Base-by-base conservation (phyloP, 2,797 vertebrate species). In the Salarias fasciatus region DNA sequence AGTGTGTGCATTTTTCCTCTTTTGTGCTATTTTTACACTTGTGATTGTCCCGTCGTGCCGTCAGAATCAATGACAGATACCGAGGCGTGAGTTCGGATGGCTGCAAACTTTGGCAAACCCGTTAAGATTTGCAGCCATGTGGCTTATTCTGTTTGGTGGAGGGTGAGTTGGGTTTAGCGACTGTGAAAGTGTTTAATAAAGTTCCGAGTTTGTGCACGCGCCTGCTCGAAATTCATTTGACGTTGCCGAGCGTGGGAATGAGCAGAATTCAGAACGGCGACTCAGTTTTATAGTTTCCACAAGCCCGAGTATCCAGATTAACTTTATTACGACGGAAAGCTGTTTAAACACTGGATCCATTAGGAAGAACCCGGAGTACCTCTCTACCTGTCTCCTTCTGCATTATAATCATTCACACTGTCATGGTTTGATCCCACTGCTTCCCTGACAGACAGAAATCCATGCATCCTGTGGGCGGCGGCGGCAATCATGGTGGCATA, bases 1-100 rank as follows among this genome's bases (percentile, higher is more conserved):
- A 30, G 74, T 81, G 76, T 68, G 36, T 77, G 64, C 63, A 45
- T 73, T 82, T 75, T 43, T 63, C n/a, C 55, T 58, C 53, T 80
- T 70, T 60, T 42, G 37, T 73, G 78, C 74, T 88, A 80, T 88
- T 86, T 83, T 75, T 82, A 62, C 8, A 63, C 53, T 54, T 69
- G 54, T 62, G 56, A 87, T 84, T 82, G 80, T 77, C 62, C 80
- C 69, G 76, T 84, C 69, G 80, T 36, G 52, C 58, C 66, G 72
- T 83, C 73, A 61, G 40, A 82, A 58, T 75, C 65, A 78, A 75
- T 89, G 61, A 79, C 79, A 63, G 53, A 71, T 63, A 48, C 11
- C 47, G 42, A 69, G 60, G 53, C 50, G 11, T 47, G 67, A 67
- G 53, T 45, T 49, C 12, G 66, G 41, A 55, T 63, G 73, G 75